These are phyloP conservation scores for Sebastes schlegelii DNA, from an alignment of 2,113 vertebrate species.

Conservation along the genomic window DNA sequence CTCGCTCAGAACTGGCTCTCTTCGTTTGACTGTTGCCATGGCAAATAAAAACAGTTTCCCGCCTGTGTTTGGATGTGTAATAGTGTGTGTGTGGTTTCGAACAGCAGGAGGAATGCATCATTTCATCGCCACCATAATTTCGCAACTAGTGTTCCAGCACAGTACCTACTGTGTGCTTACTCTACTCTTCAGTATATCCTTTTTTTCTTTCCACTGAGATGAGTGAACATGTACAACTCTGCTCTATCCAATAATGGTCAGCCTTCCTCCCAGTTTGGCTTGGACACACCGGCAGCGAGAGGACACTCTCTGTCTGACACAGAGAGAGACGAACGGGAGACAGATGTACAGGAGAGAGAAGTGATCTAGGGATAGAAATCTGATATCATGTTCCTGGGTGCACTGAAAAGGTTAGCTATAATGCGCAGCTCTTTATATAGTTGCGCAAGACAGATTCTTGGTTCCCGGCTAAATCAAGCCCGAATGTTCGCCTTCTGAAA, in stretches of 20 bases:
- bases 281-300: constrained; percentile 6
- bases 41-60: constrained; percentile 64
- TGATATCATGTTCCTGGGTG: constrained; percentile 77
- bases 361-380: constrained; percentile 75
- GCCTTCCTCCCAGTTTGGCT: constrained; percentile 26
- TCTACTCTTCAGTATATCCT: neutral
- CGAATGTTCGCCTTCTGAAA: constrained; percentile 56
- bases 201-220: constrained; percentile 11
- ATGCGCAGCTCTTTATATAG: constrained; percentile 84
- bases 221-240: constrained; percentile 17
- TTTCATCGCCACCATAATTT: constrained; percentile 55
- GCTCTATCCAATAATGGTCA: constrained; percentile 20
- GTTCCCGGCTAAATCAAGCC: constrained; percentile 64
- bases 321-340: constrained; percentile 68
- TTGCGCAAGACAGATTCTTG: constrained; percentile 56
- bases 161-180: neutral
- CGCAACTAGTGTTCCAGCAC: constrained; percentile 37
- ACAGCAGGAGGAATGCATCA: constrained; percentile 42
- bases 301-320: constrained; percentile 63
- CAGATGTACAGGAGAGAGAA: constrained; percentile 79
- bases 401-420: constrained; percentile 78
- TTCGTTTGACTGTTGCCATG: constrained; percentile 77
- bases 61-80: constrained; percentile 60
- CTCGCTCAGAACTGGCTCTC: constrained; percentile 56
- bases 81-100: constrained; percentile 60